phyloP scores from a whole-genome alignment of 2,797 vertebrate genomes.

The Phoxinus dragarum region DNA sequence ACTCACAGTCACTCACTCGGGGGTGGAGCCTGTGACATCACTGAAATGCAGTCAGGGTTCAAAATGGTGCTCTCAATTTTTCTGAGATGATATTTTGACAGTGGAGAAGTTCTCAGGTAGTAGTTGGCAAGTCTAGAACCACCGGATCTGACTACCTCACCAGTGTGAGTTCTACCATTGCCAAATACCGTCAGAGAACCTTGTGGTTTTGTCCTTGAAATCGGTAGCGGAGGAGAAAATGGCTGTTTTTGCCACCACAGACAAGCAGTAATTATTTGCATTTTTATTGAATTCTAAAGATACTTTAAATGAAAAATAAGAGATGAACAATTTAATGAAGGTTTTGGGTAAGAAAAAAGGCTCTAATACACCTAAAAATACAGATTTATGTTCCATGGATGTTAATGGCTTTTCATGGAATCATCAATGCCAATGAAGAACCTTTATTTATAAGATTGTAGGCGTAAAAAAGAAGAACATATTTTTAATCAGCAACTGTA shows the following conservation, averaged over 20 bases:
- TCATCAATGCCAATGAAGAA: background rate
- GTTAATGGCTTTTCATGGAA: background rate
- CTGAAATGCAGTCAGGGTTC: background rate
- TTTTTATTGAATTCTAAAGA: background rate
- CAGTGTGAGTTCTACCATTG: constrained; percentile 99
- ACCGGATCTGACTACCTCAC: constrained; percentile 98
- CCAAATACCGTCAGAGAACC: constrained; percentile 91
- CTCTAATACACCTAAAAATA: too few species aligned
- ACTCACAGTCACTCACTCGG: constrained; percentile 84
- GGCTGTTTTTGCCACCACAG: background rate
- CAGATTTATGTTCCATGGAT: background rate
- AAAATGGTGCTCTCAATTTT: background rate
- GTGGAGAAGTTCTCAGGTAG: constrained; percentile 76
- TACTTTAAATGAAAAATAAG: background rate
- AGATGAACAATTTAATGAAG: background rate
- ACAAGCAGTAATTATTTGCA: background rate
- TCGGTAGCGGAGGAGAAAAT: background rate
- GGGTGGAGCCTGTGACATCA: constrained; percentile 22
- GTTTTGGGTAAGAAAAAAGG: background rate
- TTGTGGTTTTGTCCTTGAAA: constrained; percentile 51
- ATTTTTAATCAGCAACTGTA: constrained; percentile 11
- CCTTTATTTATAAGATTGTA: background rate
- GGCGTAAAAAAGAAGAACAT: constrained; percentile 1
- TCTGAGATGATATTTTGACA: background rate
- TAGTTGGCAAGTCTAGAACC: constrained; percentile 99